Evolutionary conservation across 2,113 vertebrate genomes (phyloP).

Genomic region (Ciconia boyciana): DNA sequence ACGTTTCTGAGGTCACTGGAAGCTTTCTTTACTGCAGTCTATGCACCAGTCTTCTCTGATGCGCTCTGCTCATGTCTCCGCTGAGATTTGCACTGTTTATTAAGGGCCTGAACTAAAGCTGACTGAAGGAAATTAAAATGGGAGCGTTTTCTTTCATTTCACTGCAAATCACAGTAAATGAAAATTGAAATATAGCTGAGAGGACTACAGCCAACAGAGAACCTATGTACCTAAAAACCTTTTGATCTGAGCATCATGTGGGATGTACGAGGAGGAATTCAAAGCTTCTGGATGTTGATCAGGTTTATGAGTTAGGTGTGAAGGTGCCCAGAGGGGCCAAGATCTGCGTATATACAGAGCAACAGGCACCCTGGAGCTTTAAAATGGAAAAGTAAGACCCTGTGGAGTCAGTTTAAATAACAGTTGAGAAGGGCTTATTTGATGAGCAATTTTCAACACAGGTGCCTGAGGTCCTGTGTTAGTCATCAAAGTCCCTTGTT

Average conservation of each 20-base stretch:
- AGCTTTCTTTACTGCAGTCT: not conserved
- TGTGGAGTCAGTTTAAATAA: not conserved
- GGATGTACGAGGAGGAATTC: not conserved
- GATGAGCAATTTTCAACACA: not conserved
- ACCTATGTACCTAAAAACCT: not conserved
- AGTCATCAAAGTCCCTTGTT: not conserved
- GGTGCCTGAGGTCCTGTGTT: not conserved
- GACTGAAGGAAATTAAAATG: not conserved
- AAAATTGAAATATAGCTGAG: not conserved
- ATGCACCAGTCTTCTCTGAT: not conserved
- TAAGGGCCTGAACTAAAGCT: not conserved
- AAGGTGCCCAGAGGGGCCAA: not conserved
- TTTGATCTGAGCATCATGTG: not conserved
- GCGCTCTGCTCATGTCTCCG: rapidly evolving
- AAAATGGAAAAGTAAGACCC: not conserved
- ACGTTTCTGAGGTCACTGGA: not conserved
- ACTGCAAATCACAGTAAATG: not conserved
- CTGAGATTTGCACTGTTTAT: not conserved
- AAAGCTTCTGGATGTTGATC: not conserved
- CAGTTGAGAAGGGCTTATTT: not conserved
- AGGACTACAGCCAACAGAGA: not conserved
- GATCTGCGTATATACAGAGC: not conserved
- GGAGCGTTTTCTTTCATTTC: not conserved
- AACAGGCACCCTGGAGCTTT: not conserved
- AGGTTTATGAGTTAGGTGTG: not conserved